phyloP scores from a whole-genome alignment of 2,113 vertebrate species.

The Equus przewalskii region DNA sequence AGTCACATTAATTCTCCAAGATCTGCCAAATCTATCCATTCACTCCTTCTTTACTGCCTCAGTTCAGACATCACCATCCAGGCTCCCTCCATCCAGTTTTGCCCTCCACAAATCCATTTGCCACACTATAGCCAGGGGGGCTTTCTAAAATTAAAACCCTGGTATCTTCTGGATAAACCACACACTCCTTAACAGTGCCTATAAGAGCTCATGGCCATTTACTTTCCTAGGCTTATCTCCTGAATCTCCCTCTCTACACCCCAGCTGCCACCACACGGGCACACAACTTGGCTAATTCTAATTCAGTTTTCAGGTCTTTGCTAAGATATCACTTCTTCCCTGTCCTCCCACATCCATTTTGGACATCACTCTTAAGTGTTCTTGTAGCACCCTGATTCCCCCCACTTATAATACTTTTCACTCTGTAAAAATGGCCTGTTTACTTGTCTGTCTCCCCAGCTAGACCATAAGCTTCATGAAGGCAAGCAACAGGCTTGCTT shows the following conservation, averaged over 20 bases:
- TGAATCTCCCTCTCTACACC: not conserved
- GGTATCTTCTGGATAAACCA: not conserved
- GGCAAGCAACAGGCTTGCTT: not conserved
- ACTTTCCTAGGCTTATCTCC: not conserved
- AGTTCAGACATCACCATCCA: not conserved
- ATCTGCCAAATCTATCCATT: not conserved
- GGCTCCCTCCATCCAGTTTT: not conserved
- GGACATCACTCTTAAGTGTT: not conserved
- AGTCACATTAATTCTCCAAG: not conserved
- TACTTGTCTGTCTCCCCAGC: not conserved
- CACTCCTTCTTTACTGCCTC: not conserved
- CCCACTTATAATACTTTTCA: not conserved
- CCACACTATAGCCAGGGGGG: not conserved
- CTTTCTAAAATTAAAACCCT: conserved; percentile 14
- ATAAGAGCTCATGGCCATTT: not conserved
- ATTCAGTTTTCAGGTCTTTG: conserved; percentile 5
- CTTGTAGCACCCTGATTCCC: not conserved
- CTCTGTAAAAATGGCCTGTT: not conserved
- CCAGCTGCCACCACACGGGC: not conserved
- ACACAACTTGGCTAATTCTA: not conserved
- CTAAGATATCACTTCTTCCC: not conserved
- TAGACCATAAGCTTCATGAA: not conserved
- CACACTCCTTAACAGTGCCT: not conserved
- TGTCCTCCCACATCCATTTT: not conserved
- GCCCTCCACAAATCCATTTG: not conserved